Evolutionary conservation across 2,797 vertebrate genomes (phyloP), one percentile per base, ranked within the genome.

Genomic region (Epinephelus coioides): DNA sequence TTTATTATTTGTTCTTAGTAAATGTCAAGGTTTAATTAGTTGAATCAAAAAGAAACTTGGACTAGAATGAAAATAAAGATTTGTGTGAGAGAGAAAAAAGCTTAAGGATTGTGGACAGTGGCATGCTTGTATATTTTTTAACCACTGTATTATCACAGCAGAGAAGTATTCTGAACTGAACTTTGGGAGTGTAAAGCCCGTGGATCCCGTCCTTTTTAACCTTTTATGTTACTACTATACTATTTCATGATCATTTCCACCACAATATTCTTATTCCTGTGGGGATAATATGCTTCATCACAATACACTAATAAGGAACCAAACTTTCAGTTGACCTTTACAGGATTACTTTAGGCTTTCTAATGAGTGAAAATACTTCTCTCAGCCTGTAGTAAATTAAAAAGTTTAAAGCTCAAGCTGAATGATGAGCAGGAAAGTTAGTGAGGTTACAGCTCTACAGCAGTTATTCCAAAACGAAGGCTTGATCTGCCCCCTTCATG

Each of bases 401-500:
- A 71, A 2, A 3, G 30, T 7, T 23, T 34, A 17, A 11, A 53
- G n/a, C 12, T 71, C 27, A 30, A 30, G 27, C 27, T 30, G 51
- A 74, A 49, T 54, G 27, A 49, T 57, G n/a, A 23, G 17, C 38
- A 40, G 23, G 38, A 47, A 18, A 59, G 65, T 53, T 19, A 2
- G 6, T 21, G 7, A 62, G 57, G 23, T 55, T 63, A 30, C 18
- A 47, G 12, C 47, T 83, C 21, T 6, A 17, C 44, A 49, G 49
- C 51, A 38, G 66, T 56, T 51, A 6, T 13, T 69, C 54, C 49
- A 21, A 63, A 66, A 25, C 51, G 10, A 47, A 70, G 23, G 25
- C 59, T 47, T 23, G 18, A 59, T 62, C 63, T 53, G 13, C 44
- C 46, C 76, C 54, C 70, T 73, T 69, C 69, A 54, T 73, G 72